phyloP scores from a whole-genome alignment of 2,113 vertebrate genomes.

The Scomber scombrus region DNA sequence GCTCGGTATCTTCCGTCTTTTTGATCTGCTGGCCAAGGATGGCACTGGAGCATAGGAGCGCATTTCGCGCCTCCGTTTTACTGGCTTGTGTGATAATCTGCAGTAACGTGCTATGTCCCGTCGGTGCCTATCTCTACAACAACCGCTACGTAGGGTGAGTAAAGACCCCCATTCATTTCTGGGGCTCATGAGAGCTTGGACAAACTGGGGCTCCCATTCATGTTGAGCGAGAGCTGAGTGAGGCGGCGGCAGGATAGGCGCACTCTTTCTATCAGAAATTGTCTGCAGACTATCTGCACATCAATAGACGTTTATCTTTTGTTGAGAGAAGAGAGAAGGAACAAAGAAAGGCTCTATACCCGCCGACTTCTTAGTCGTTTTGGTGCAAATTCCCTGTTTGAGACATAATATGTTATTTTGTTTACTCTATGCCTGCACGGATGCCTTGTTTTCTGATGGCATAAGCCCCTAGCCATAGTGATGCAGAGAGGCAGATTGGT shows the following conservation, averaged over 20 bases:
- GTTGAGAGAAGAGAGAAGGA: not conserved
- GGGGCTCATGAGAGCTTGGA: constrained; percentile 2
- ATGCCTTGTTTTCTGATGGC: constrained; percentile 23
- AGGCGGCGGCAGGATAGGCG: constrained; percentile 10
- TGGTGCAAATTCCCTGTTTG: constrained; percentile 8
- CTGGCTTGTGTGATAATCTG: constrained; percentile 78
- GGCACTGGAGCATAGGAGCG: constrained; percentile 46
- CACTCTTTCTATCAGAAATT: constrained; percentile 15
- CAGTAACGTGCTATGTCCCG: constrained; percentile 69
- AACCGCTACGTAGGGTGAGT: constrained; percentile 88
- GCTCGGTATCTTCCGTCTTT: not conserved
- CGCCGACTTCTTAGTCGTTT: constrained; percentile 1
- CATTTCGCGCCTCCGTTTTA: constrained; percentile 63
- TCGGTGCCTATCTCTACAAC: constrained; percentile 79
- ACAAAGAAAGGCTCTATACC: constrained; percentile 52
- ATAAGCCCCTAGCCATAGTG: not conserved
- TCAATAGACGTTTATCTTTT: constrained; percentile 12
- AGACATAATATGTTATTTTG: constrained; percentile 44
- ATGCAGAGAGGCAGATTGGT: constrained; percentile 20
- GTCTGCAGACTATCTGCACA: constrained; percentile 9
- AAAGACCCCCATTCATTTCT: constrained; percentile 54
- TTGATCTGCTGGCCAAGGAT: constrained; percentile 50
- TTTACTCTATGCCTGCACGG: constrained; percentile 1
- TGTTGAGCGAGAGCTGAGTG: not conserved
- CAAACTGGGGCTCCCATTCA: not conserved